Evolutionary conservation across 92 coral and sea anemone species (phyloP).

Genomic region (Palythoa grandiflora): DNA sequence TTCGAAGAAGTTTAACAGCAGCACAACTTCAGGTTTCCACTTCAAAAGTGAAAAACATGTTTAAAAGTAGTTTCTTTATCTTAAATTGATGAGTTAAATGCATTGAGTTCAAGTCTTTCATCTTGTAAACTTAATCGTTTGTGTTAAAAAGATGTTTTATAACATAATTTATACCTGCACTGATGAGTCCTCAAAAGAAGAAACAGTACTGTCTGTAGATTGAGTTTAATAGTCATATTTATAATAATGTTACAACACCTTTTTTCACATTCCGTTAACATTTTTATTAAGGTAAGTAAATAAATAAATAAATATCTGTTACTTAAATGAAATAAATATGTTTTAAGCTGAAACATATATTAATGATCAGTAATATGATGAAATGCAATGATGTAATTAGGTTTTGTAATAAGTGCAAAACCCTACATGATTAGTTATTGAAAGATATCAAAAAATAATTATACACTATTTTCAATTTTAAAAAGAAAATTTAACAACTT

Average conservation of each 20-base stretch:
- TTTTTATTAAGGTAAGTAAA: too few species aligned
- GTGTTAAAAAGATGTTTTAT: not conserved
- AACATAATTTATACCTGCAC: not conserved
- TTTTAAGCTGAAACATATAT: too few species aligned
- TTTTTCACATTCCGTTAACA: too few species aligned
- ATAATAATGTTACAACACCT: too few species aligned
- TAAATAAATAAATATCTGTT: too few species aligned
- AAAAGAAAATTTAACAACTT: not conserved
- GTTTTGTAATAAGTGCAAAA: not conserved
- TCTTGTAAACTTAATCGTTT: too few species aligned
- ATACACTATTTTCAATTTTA: not conserved
- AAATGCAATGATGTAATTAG: too few species aligned
- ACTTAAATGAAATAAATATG: too few species aligned
- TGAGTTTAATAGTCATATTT: too few species aligned
- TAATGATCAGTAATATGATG: too few species aligned
- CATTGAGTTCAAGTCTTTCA: not conserved
- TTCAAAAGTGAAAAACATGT: constrained; percentile 1
- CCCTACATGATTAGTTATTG: constrained; percentile 11
- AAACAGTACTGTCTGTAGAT: too few species aligned
- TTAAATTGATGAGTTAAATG: not conserved
- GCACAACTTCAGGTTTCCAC: constrained; percentile 40
- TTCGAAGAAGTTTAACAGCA: constrained; percentile 52
- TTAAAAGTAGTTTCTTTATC: not conserved
- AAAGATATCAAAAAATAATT: constrained; percentile 3
- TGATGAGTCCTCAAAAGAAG: too few species aligned